Percentiles rank a stretch among this genome's conserved stretches.
phyloP scores from a whole-genome alignment of 2,113 vertebrate genomes.

The Mugil cephalus region DNA sequence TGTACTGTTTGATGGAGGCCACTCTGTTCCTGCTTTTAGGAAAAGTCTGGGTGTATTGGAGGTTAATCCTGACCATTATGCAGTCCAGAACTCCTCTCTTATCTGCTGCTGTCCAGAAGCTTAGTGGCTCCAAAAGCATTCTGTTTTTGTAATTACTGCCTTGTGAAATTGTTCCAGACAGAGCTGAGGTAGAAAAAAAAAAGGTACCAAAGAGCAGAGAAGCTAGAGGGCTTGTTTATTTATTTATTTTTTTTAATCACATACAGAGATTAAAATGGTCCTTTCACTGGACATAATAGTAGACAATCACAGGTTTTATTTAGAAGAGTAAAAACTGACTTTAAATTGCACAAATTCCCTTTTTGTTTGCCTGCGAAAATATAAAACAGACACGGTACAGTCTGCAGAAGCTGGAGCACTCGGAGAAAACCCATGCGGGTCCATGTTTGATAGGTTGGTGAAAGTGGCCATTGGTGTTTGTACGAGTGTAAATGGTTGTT shows the following conservation, averaged over 20 bases:
- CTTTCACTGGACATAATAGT: conserved; percentile 23
- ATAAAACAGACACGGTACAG: too few relatives aligned
- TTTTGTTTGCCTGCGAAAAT: neutral
- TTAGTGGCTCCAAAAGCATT: conserved; percentile 40
- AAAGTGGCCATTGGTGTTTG: too few relatives aligned
- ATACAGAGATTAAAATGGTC: conserved; percentile 36
- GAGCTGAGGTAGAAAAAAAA: conserved; percentile 22
- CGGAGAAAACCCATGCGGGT: too few relatives aligned
- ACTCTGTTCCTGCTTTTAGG: conserved; percentile 7
- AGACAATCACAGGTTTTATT: conserved; percentile 8
- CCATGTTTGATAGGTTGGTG: too few relatives aligned
- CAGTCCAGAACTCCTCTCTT: conserved; percentile 38
- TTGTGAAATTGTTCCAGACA: conserved; percentile 46
- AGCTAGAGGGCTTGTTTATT: conserved; percentile 17
- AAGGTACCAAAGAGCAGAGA: conserved; percentile 10
- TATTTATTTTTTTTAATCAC: conserved; percentile 20
- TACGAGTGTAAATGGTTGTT: too few relatives aligned
- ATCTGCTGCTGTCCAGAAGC: conserved; percentile 61
- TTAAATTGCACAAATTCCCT: too few relatives aligned
- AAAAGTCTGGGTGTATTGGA: conserved; percentile 21
- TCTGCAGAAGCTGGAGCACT: too few relatives aligned
- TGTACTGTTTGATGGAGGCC: conserved; percentile 4
- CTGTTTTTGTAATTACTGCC: conserved; percentile 57
- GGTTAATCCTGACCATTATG: conserved; percentile 54
- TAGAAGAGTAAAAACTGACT: neutral